Percentiles rank a stretch among this genome's conserved stretches.
phyloP scores from a whole-genome alignment of 2,888 invertebrate genomes.

The Idaea straminata region DNA sequence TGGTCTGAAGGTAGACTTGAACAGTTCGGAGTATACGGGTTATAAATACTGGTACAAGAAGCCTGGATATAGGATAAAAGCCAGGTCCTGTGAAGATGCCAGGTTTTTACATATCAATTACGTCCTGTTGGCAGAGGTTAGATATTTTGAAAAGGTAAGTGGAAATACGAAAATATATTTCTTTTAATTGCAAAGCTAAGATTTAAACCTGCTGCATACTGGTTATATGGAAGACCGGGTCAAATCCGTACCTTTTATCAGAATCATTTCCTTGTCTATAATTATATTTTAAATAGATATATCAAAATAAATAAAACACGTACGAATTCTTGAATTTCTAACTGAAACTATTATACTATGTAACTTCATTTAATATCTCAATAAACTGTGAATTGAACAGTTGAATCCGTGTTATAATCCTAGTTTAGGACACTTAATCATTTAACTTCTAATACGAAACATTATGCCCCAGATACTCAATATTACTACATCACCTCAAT shows the following conservation, averaged over 20 bases:
- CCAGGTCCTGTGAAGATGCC: constrained; percentile 80
- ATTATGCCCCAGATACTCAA: background rate
- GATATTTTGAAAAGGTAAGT: constrained; percentile 84
- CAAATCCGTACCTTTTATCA: too few species aligned
- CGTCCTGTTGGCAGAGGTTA: constrained; percentile 81
- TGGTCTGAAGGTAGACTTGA: constrained; percentile 64
- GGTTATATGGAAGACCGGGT: too few species aligned
- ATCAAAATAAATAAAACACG: too few species aligned
- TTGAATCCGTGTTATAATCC: background rate
- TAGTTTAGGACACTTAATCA: background rate
- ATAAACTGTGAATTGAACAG: background rate
- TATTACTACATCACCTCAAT: background rate
- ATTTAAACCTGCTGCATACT: too few species aligned
- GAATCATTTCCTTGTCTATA: too few species aligned
- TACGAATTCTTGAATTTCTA: too few species aligned
- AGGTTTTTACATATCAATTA: constrained; percentile 83
- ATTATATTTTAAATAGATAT: too few species aligned
- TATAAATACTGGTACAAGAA: constrained; percentile 64
- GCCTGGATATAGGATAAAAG: constrained; percentile 62
- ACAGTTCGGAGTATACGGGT: constrained; percentile 77
- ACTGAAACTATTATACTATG: background rate
- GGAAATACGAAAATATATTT: background rate
- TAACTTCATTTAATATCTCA: background rate
- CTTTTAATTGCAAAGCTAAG: too few species aligned
- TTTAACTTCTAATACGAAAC: background rate